Conservation (phyloP, 1,140 invertebrate genomes). For the Meloidogyne hapla region DNA sequence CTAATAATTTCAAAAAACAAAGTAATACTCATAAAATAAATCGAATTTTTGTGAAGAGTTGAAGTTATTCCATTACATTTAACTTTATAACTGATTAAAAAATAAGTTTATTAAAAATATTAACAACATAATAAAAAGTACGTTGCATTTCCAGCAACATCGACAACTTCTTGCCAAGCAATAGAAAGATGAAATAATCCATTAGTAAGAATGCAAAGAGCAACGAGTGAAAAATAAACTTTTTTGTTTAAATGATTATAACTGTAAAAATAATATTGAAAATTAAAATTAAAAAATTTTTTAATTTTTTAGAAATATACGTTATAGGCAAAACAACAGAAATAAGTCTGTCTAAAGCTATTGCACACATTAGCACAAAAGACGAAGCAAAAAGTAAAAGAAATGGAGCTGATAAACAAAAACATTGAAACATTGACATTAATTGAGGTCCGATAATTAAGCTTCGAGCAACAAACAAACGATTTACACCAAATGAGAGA, state of each 20-base stretch:
- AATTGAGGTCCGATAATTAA: not conserved
- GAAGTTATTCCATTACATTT: slow-evolving; percentile 6
- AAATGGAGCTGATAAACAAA: not conserved
- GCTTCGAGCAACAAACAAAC: not conserved
- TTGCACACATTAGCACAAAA: not conserved
- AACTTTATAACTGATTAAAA: not conserved
- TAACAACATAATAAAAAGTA: not conserved
- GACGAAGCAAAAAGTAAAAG: not conserved
- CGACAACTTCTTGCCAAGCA: not conserved
- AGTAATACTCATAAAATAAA: slow-evolving; percentile 4
- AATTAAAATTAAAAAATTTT: no score
- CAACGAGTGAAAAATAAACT: not conserved
- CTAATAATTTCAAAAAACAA: not conserved
- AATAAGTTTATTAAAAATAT: not conserved
- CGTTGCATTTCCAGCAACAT: not conserved
- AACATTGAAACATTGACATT: not conserved
- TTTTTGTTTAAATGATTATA: slow-evolving; percentile 7
- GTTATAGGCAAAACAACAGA: not conserved
- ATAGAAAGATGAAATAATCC: not conserved
- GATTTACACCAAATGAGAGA: not conserved
- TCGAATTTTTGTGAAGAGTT: not conserved
- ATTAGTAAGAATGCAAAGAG: not conserved
- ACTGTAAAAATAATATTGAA: not conserved
- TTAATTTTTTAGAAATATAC: not conserved
- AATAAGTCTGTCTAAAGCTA: not conserved